Evolutionary conservation across 1,140 invertebrate species (phyloP).

Genomic region (Saccostrea cuccullata): DNA sequence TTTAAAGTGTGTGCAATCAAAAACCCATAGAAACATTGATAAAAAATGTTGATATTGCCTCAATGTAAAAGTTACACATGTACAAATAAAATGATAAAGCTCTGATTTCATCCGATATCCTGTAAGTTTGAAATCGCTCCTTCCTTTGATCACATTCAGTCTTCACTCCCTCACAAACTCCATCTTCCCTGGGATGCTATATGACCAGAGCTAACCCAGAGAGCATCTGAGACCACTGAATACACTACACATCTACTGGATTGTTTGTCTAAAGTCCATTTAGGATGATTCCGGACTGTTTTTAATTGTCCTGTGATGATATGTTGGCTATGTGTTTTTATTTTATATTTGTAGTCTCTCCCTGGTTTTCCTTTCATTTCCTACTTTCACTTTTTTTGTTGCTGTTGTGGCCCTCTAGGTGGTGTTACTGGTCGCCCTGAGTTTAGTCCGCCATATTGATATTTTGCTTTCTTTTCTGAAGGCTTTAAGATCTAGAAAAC

Average conservation of each 20-base stretch:
- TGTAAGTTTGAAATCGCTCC: neutral
- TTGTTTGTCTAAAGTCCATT: neutral
- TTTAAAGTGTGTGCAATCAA: too few relatives aligned
- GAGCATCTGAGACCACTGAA: neutral
- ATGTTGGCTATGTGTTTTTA: constrained; percentile 3
- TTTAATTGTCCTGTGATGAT: neutral
- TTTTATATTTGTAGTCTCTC: neutral
- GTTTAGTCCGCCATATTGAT: constrained; percentile 90
- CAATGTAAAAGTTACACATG: neutral
- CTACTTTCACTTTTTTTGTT: constrained; percentile 66
- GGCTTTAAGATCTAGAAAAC: constrained; percentile 94
- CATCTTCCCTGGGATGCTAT: too few relatives aligned
- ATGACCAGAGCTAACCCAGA: neutral
- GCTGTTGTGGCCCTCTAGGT: constrained; percentile 83
- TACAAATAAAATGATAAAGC: neutral
- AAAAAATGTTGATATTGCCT: neutral
- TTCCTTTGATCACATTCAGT: neutral
- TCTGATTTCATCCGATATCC: neutral
- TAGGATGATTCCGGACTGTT: neutral
- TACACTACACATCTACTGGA: neutral
- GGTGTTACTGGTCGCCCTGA: constrained; percentile 82
- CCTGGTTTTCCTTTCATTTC: neutral
- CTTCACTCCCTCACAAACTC: neutral
- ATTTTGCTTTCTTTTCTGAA: constrained; percentile 99
- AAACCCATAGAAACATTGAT: too few relatives aligned